A percentile compares a stretch with the other conserved stretches of the same genome.
Evolutionary conservation across 2,888 invertebrate species (phyloP).

Genomic region (Volucella inanis): DNA sequence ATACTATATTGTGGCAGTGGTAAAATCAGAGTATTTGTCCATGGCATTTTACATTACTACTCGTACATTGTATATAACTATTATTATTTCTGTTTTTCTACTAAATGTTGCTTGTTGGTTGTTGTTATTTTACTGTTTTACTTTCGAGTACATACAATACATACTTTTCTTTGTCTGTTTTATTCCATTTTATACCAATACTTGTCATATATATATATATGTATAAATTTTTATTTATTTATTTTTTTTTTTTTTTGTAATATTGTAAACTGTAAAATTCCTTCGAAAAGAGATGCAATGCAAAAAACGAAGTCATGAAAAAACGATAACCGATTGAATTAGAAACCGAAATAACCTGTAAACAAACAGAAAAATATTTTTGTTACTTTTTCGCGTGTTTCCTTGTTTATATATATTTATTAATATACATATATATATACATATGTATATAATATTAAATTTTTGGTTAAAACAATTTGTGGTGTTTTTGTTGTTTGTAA

Average conservation of each 20-base stretch:
- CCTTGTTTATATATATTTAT: slow-evolving; percentile 39
- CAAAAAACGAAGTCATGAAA: slow-evolving; percentile 13
- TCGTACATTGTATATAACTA: slow-evolving; percentile 74
- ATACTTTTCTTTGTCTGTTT: slow-evolving; percentile 35
- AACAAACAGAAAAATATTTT: slow-evolving; percentile 41
- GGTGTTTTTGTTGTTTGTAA: slow-evolving; percentile 71
- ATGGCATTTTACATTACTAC: slow-evolving; percentile 77
- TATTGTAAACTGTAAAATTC: slow-evolving; percentile 64
- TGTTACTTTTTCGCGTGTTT: slow-evolving; percentile 56
- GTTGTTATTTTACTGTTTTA: slow-evolving; percentile 59
- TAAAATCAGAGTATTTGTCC: slow-evolving; percentile 79
- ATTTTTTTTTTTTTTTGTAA: slow-evolving; percentile 21
- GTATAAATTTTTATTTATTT: slow-evolving; percentile 11
- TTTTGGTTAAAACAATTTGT: slow-evolving; percentile 66
- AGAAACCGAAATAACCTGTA: slow-evolving; percentile 12
- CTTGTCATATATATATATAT: too few relatives aligned
- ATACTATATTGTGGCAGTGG: slow-evolving; percentile 78
- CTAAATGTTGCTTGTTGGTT: slow-evolving; percentile 72
- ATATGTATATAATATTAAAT: slow-evolving; percentile 8
- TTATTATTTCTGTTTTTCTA: slow-evolving; percentile 55
- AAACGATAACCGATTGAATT: slow-evolving; percentile 6
- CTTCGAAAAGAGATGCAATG: slow-evolving; percentile 48
- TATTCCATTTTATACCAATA: background rate
- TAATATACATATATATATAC: slow-evolving; percentile 27
- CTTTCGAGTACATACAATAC: slow-evolving; percentile 68